Percentiles rank a stretch among this genome's conserved stretches.
Conservation (phyloP, 2,888 invertebrate species). For the Trichopoda pennipes region DNA sequence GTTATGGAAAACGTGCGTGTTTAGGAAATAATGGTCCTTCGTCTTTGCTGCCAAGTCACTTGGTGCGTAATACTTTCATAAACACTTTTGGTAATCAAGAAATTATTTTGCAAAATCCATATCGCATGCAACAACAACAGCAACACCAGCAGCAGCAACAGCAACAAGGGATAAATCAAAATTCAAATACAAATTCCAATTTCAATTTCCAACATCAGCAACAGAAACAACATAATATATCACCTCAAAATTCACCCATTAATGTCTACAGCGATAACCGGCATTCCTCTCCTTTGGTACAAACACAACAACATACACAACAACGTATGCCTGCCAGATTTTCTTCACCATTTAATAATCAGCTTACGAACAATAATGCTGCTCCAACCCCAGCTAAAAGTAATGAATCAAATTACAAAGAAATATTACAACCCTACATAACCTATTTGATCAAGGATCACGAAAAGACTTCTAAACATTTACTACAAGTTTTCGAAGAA, state of each 20-base stretch:
- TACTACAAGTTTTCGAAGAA: conserved; percentile 54
- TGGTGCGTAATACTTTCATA: conserved; percentile 31
- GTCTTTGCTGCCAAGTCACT: conserved; percentile 20
- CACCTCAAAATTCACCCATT: conserved; percentile 26
- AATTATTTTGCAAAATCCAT: conserved; percentile 56
- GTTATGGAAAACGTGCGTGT: conserved; percentile 29
- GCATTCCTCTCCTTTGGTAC: background rate
- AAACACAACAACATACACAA: conserved; percentile 27
- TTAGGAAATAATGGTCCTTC: background rate
- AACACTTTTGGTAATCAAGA: conserved; percentile 43
- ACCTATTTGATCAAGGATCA: conserved; percentile 56
- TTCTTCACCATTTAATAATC: conserved; percentile 9
- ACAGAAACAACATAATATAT: conserved; percentile 15
- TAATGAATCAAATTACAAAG: conserved; percentile 49
- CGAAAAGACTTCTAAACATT: conserved; percentile 61
- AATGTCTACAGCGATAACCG: conserved; percentile 26
- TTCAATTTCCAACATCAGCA: background rate
- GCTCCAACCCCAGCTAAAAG: conserved; percentile 7
- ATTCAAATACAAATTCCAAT: background rate
- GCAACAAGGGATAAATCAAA: conserved; percentile 8
- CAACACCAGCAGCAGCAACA: background rate
- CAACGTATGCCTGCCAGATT: conserved; percentile 32
- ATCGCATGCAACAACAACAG: conserved; percentile 46
- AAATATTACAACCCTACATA: conserved; percentile 52
- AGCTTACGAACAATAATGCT: background rate